Evolutionary conservation across 2,888 invertebrate genomes (phyloP).

Genomic region (Bombyx huttoni): DNA sequence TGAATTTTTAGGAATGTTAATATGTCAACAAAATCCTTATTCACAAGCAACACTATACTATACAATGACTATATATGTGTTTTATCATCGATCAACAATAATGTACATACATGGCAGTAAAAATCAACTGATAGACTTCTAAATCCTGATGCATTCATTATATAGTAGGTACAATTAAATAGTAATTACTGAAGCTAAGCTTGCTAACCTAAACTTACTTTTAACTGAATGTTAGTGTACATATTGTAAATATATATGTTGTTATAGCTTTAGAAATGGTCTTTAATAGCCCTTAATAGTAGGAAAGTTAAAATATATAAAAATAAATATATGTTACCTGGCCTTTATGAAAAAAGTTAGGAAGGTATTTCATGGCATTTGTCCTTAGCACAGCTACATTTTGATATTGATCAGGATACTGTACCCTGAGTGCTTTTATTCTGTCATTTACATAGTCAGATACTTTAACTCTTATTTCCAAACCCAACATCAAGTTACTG

Average conservation of each 20-base stretch:
- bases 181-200: too few relatives aligned
- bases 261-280: too few relatives aligned
- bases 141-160: not conserved
- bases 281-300: too few relatives aligned
- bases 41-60: too few relatives aligned
- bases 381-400: slow-evolving; percentile 96
- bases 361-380: slow-evolving; percentile 99
- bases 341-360: slow-evolving; percentile 95
- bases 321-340: slow-evolving; percentile 73
- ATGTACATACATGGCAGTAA: too few relatives aligned
- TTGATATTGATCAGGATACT: slow-evolving; percentile 83
- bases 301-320: not conserved
- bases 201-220: too few relatives aligned
- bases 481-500: slow-evolving; percentile 88
- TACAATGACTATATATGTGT: too few relatives aligned
- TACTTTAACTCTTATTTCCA: slow-evolving; percentile 98
- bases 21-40: too few relatives aligned
- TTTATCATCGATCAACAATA: too few relatives aligned
- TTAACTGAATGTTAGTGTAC: too few relatives aligned
- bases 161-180: not conserved
- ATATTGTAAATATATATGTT: too few relatives aligned
- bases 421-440: slow-evolving; percentile 86
- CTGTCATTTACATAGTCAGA: slow-evolving; percentile 98
- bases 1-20: too few relatives aligned
- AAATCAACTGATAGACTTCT: not conserved